Conservation (phyloP, 2,888 invertebrate species). For the Rhopalosiphum nymphaeae region DNA sequence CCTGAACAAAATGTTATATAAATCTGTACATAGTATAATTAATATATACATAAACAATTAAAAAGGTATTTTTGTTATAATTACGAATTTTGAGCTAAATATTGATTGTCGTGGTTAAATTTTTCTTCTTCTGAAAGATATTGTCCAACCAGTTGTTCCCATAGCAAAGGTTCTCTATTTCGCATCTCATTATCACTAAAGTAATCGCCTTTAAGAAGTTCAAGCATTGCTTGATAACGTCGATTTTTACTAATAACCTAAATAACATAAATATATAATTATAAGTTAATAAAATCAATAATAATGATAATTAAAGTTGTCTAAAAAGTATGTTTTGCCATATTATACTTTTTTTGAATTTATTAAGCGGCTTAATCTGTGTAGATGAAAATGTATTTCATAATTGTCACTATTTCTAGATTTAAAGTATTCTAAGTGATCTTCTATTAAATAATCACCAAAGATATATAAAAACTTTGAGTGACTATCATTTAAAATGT, state of each 20-base stretch:
- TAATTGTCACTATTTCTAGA: constrained; percentile 70
- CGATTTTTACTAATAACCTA: constrained; percentile 80
- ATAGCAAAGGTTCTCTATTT: constrained; percentile 88
- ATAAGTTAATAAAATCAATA: constrained; percentile 14
- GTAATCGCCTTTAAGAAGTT: constrained; percentile 81
- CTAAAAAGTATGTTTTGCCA: not conserved
- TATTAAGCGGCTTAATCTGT: constrained; percentile 76
- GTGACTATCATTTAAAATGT: constrained; percentile 77
- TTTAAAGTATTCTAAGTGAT: constrained; percentile 81
- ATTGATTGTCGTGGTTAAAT: constrained; percentile 73
- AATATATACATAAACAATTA: not conserved
- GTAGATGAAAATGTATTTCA: constrained; percentile 77
- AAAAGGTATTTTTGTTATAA: constrained; percentile 17
- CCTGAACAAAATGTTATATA: constrained; percentile 67
- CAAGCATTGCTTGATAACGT: constrained; percentile 84
- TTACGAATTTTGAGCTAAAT: constrained; percentile 67
- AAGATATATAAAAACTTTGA: constrained; percentile 82
- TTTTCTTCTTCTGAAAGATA: constrained; percentile 85
- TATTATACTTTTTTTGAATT: constrained; percentile 69
- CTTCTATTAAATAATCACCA: constrained; percentile 78
- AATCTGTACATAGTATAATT: not conserved
- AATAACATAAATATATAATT: constrained; percentile 68
- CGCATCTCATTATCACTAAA: constrained; percentile 96
- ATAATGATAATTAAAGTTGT: not conserved
- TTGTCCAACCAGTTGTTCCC: constrained; percentile 90